Evolutionary conservation across 2,113 vertebrate species (phyloP), one percentile per base, ranked within the genome.

Genomic region (Chaenogobius annularis): DNA sequence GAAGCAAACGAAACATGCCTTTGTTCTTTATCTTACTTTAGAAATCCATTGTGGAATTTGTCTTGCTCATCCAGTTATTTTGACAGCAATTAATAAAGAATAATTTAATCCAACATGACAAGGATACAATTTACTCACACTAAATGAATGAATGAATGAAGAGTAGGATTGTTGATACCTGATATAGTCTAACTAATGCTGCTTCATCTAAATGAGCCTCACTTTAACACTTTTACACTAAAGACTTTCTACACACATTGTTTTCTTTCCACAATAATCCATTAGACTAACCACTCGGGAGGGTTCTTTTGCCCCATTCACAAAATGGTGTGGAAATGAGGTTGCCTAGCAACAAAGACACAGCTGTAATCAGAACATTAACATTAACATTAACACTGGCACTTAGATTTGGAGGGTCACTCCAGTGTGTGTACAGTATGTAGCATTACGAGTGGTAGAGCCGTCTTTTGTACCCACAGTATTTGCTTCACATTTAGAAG

Each of bases 311-410:
- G 9, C 35, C 61, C 19, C 61, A 63, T 63, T 63, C 31, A 63
- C 17, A 63, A 63, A 40, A 63, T 43, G 19, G 9, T 63, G 61
- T 63, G 61, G 61, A 63, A 40, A 63, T 63, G 17, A 19, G 31
- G 61, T 63, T 63, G 61, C 61, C 35, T 63, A 63, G 61, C 31
- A 63, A 63, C 61, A 63, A 40, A 20, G 37, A 40, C 37, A 40
- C 37, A 40, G 2, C 37, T 40, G 37, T 40, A 40, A 40, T 40
- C 37, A 40, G 37, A 40, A 2, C 6, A 5, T 40, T 40, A 40
- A 40, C 37, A 2, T 3, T 2, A 40, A 40, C 7, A 40, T 40
- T 6, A 40, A 40, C 37, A 40, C 37, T 40, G 37, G 37, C 37
- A 40, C 37, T 40, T 9, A 31, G 37, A 40, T 6, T 40, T 9